Base-by-base conservation (phyloP, 2,888 invertebrate species). In the Odontothrips loti region DNA sequence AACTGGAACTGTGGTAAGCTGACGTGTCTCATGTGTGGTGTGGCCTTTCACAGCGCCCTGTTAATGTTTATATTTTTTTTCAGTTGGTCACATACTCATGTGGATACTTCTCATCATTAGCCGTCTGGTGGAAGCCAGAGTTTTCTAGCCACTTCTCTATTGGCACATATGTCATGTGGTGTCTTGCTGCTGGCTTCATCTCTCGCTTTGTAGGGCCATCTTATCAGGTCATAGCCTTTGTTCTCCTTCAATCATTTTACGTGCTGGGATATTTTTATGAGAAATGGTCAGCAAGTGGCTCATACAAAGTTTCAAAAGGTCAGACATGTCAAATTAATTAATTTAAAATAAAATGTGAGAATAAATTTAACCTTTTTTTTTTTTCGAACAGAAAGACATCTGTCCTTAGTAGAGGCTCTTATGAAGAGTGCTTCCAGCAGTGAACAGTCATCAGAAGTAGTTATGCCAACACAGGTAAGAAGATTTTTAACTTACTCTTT, bases 51-150 rank as follows among this genome's bases (percentile, higher is more conserved):
- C 11, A 75, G 23, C 27, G 58, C 20, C 17, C 20, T 58, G 51
- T 51, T 10, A 17, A 51, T 51, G n/a, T 23, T 47, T 3, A 27
- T 58, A 83, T 82, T 84, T 85, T 82, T 84, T 91, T 90, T 34
- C 88, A 95, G 95, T 90, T 95, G 4, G 86, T 91, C 83, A 89
- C 92, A 23, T 86, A 94, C 84, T 88, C 93, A 17, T 85, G 92
- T 23, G 91, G 92, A 15, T 96, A 96, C 85, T 85, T 95, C 29
- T 89, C 93, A 34, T 88, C 93, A 79, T 90, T 96, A 0, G 91
- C 92, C 83, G 88, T 94, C 80, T 89, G 93, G 84, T 97, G 96
- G 96, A 92, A 90, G 58, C 92, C 93, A 0, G 89, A 92, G 83
- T 92, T 93, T 82, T 91, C 92, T 27, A 88, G 88, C 10, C 88